phyloP scores from a whole-genome alignment of 2,888 invertebrate genomes.

The Euzetes globulus region DNA sequence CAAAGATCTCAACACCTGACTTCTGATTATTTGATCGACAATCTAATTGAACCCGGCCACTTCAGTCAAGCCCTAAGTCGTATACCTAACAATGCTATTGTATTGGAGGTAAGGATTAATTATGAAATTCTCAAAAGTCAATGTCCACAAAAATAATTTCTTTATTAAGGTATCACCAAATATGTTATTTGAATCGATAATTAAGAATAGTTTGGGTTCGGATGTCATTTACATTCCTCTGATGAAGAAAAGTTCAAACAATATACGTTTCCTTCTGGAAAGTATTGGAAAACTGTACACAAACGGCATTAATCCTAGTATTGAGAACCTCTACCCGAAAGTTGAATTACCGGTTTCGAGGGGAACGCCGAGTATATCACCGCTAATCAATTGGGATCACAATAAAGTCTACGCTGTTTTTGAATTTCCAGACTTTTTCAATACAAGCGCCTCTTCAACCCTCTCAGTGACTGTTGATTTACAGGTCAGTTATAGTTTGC shows the following conservation, averaged over 20 bases:
- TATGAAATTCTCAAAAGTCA: too few relatives aligned
- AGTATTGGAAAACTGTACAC: slow-evolving; percentile 64
- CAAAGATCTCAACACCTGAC: not conserved
- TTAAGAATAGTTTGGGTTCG: slow-evolving; percentile 69
- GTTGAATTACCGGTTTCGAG: slow-evolving; percentile 78
- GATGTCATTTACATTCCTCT: slow-evolving; percentile 71
- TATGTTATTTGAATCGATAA: slow-evolving; percentile 81
- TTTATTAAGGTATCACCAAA: slow-evolving; percentile 67
- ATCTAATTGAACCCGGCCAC: slow-evolving; percentile 80
- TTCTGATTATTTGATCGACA: slow-evolving; percentile 77
- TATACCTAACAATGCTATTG: slow-evolving; percentile 76
- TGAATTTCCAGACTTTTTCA: slow-evolving; percentile 51
- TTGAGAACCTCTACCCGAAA: slow-evolving; percentile 66
- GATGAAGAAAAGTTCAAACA: slow-evolving; percentile 68
- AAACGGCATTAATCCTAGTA: slow-evolving; percentile 68
- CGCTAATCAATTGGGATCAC: slow-evolving; percentile 88
- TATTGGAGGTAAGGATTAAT: too few relatives aligned
- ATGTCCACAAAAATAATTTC: too few relatives aligned
- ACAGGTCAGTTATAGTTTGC: too few relatives aligned
- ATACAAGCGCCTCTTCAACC: too few relatives aligned
- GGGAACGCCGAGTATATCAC: slow-evolving; percentile 81
- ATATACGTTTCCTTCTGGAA: slow-evolving; percentile 56
- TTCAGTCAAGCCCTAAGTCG: slow-evolving; percentile 78
- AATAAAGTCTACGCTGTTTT: slow-evolving; percentile 76
- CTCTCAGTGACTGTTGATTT: slow-evolving; percentile 47